These are phyloP conservation scores for Caenorhabditis remanei DNA, from an alignment of 1,140 invertebrate genomes.

Conservation along the genomic window DNA sequence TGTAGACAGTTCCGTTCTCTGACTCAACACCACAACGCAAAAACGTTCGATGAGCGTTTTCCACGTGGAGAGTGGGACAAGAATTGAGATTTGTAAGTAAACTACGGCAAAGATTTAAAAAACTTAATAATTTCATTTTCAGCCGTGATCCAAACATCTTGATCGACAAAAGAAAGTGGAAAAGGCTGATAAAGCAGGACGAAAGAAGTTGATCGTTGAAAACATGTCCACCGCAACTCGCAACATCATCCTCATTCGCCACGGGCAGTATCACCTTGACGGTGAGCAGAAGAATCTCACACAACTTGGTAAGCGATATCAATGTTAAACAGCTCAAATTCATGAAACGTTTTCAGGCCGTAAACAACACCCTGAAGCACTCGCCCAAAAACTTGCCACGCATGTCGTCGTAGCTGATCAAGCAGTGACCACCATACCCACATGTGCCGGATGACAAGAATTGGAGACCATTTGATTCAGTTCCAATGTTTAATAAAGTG, in stretches of 20 bases:
- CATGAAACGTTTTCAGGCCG: slow-evolving; percentile 69
- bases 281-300: slow-evolving; percentile 70
- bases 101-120: too few relatives aligned
- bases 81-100: slow-evolving; percentile 74
- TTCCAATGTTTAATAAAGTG: too few relatives aligned
- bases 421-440: slow-evolving; percentile 91
- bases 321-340: not conserved
- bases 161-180: slow-evolving; percentile 66
- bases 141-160: slow-evolving; percentile 73
- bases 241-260: slow-evolving; percentile 90
- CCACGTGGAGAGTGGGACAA: slow-evolving; percentile 70
- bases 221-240: slow-evolving; percentile 82
- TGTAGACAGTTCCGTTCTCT: too few relatives aligned
- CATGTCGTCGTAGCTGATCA: slow-evolving; percentile 81
- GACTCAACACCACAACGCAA: not conserved
- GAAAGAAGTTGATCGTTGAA: slow-evolving; percentile 71
- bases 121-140: slow-evolving; percentile 81
- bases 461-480: slow-evolving; percentile 83
- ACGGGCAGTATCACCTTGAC: slow-evolving; percentile 85
- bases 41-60: slow-evolving; percentile 63
- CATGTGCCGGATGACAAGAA: slow-evolving; percentile 88
- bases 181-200: slow-evolving; percentile 66
- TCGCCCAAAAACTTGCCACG: slow-evolving; percentile 78
- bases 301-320: slow-evolving; percentile 66
- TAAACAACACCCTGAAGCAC: slow-evolving; percentile 82